A percentile compares a stretch with the other conserved stretches of the same genome.
phyloP scores from a whole-genome alignment of 2,888 invertebrate species.

The Lasioglossum morio region DNA sequence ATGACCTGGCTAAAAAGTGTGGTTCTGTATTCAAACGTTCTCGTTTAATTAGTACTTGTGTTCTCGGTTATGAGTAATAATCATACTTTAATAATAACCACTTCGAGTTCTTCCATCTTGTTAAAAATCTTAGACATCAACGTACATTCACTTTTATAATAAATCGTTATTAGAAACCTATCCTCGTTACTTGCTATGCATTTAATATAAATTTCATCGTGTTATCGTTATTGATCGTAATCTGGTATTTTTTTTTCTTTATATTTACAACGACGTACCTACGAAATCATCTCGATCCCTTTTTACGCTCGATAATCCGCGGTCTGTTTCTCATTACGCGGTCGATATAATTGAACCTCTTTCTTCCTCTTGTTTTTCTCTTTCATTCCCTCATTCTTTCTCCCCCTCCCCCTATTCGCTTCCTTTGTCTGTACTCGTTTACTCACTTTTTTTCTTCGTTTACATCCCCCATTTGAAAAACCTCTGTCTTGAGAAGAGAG shows the following conservation, averaged over 20 bases:
- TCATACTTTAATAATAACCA: constrained; percentile 78
- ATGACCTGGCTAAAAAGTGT: constrained; percentile 79
- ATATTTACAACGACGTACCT: constrained; percentile 77
- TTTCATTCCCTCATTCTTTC: not conserved
- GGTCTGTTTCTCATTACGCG: constrained; percentile 58
- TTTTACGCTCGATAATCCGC: constrained; percentile 58
- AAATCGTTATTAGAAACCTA: constrained; percentile 84
- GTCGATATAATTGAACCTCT: constrained; percentile 57
- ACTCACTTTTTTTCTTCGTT: constrained; percentile 33
- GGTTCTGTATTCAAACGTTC: constrained; percentile 72
- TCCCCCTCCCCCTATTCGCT: not conserved
- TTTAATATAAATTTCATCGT: constrained; percentile 80
- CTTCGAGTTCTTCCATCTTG: constrained; percentile 70
- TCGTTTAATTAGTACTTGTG: constrained; percentile 75
- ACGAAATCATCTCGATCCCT: constrained; percentile 61
- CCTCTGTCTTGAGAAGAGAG: constrained; percentile 68
- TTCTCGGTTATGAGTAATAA: constrained; percentile 79
- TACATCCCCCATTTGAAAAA: constrained; percentile 36
- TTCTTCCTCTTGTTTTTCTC: constrained; percentile 13
- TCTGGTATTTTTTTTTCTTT: constrained; percentile 38
- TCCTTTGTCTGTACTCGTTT: constrained; percentile 1
- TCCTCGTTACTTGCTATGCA: constrained; percentile 81
- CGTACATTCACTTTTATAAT: constrained; percentile 84
- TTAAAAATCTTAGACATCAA: constrained; percentile 84
- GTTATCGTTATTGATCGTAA: constrained; percentile 71